Evolutionary conservation across 2,113 vertebrate species (phyloP).

Genomic region (Thryonomys swinderianus): DNA sequence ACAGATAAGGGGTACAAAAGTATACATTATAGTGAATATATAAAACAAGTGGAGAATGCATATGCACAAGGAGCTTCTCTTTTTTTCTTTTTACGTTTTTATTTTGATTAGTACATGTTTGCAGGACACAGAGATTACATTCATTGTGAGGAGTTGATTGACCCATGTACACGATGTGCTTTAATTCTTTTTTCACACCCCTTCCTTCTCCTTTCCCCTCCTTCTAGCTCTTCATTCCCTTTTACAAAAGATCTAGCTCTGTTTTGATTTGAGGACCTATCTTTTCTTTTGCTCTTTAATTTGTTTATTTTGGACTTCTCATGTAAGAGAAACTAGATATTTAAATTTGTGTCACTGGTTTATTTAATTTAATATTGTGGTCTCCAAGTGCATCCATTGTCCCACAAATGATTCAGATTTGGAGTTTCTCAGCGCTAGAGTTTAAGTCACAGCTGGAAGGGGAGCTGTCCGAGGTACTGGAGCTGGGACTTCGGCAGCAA

Average conservation of each 20-base stretch:
- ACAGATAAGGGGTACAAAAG: neutral
- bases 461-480: conserved; percentile 19
- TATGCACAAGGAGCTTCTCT: neutral
- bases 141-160: neutral
- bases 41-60: neutral
- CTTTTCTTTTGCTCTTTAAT: neutral
- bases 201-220: neutral
- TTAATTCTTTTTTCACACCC: neutral
- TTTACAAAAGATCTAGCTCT: neutral
- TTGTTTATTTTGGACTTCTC: neutral
- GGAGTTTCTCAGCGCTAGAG: neutral
- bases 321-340: neutral
- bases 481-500: neutral
- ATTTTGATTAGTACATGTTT: neutral
- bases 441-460: neutral
- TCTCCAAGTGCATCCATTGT: neutral
- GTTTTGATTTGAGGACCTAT: neutral
- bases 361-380: neutral
- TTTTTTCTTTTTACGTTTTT: neutral
- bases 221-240: neutral
- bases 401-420: neutral
- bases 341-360: neutral
- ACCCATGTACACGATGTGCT: too few species aligned
- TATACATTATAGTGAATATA: neutral
- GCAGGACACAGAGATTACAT: neutral